Percentiles rank a stretch among this genome's conserved stretches.
phyloP scores from a whole-genome alignment of 2,888 invertebrate genomes.

The Scaptomyza parva region DNA sequence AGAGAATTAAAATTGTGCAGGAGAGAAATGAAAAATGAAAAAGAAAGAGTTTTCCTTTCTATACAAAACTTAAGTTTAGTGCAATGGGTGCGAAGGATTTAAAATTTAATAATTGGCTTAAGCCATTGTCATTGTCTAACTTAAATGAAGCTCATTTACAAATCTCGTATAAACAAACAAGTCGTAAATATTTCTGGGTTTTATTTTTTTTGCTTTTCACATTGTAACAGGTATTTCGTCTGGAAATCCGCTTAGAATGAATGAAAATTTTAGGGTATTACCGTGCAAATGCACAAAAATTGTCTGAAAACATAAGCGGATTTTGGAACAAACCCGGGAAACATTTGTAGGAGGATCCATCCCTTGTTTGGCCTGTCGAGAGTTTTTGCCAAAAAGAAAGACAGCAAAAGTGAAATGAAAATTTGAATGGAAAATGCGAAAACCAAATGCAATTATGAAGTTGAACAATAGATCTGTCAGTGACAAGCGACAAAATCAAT shows the following conservation, averaged over 20 bases:
- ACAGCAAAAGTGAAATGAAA: conserved; percentile 49
- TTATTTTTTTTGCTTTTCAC: conserved; percentile 32
- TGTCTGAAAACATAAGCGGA: conserved; percentile 68
- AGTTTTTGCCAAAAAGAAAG: conserved; percentile 29
- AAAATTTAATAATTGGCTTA: conserved; percentile 59
- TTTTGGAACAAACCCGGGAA: conserved; percentile 52
- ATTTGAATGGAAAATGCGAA: conserved; percentile 47
- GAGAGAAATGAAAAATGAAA: too few species aligned
- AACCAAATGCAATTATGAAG: conserved; percentile 64
- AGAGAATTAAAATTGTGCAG: conserved; percentile 25
- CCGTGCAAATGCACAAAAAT: conserved; percentile 73
- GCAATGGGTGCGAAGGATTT: conserved; percentile 26
- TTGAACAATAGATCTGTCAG: conserved; percentile 41
- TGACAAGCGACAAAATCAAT: conserved; percentile 55
- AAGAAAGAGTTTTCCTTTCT: neutral
- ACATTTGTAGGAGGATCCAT: conserved; percentile 43
- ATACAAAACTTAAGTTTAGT: conserved; percentile 11
- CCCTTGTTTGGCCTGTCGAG: conserved; percentile 17
- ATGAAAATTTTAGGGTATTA: conserved; percentile 77
- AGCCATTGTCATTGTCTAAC: conserved; percentile 33
- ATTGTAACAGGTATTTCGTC: conserved; percentile 64
- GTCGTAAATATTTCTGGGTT: conserved; percentile 1
- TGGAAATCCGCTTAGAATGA: conserved; percentile 77
- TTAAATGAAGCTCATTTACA: conserved; percentile 51
- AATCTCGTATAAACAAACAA: conserved; percentile 36